These are phyloP conservation scores for Phataginus tetradactyla DNA, from an alignment of 2,797 vertebrate genomes.

Conservation along the genomic window DNA sequence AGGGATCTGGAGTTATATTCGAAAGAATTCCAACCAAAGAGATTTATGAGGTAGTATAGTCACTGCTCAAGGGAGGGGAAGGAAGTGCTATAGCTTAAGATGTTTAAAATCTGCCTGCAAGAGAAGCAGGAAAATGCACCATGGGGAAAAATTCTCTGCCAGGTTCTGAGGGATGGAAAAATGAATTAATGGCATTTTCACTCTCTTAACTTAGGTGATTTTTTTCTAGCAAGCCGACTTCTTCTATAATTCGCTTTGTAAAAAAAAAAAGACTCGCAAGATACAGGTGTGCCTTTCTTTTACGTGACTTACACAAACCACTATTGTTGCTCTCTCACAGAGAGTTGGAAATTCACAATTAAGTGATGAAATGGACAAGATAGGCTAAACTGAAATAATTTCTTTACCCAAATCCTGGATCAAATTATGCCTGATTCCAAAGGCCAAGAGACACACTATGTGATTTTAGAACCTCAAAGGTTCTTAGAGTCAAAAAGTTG, in stretches of 20 bases:
- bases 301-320: slow-evolving; percentile 56
- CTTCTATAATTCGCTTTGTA: slow-evolving; percentile 75
- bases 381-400: slow-evolving; percentile 23
- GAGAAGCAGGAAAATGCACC: slow-evolving; percentile 72
- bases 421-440: neutral
- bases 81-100: slow-evolving; percentile 72
- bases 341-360: slow-evolving; percentile 34
- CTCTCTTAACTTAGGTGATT: slow-evolving; percentile 70
- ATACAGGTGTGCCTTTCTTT: slow-evolving; percentile 65
- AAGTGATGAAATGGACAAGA: neutral
- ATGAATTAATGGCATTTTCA: slow-evolving; percentile 78
- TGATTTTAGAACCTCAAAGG: neutral
- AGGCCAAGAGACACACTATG: neutral
- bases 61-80: slow-evolving; percentile 60
- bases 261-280: slow-evolving; percentile 74
- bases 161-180: slow-evolving; percentile 73
- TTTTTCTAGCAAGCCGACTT: slow-evolving; percentile 68
- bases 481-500: neutral
- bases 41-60: slow-evolving; percentile 76
- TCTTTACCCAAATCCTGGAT: neutral
- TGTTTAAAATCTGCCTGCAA: slow-evolving; percentile 80
- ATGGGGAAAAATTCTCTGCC: slow-evolving; percentile 76
- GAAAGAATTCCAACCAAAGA: slow-evolving; percentile 67
- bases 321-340: slow-evolving; percentile 6
- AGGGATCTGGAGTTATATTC: slow-evolving; percentile 67